These are phyloP conservation scores for Heliopora coerulea DNA, from an alignment of 92 coral and sea anemone species.

Conservation along the genomic window DNA sequence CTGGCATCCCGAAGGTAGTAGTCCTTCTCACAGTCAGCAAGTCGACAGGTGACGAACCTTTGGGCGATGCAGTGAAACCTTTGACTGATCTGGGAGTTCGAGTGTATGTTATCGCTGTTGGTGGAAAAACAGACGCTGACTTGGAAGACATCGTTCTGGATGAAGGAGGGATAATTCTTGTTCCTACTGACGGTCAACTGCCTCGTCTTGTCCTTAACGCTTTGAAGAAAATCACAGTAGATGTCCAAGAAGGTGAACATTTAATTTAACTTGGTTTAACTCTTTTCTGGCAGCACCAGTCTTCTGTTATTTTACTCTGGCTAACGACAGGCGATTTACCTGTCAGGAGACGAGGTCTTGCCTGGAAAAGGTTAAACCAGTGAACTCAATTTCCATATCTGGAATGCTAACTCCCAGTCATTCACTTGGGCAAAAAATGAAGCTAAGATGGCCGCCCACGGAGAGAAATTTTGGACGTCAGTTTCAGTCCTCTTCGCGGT, in stretches of 20 bases:
- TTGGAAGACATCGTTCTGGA: conserved; percentile 57
- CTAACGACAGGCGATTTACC: too few relatives aligned
- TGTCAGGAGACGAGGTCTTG: too few relatives aligned
- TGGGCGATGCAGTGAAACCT: conserved; percentile 56
- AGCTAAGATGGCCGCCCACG: too few relatives aligned
- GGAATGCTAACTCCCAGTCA: too few relatives aligned
- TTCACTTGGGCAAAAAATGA: too few relatives aligned
- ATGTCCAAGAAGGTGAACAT: conserved; percentile 56
- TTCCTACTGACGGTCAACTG: conserved; percentile 49
- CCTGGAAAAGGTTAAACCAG: too few relatives aligned
- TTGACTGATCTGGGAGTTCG: conserved; percentile 60
- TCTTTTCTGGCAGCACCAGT: conserved; percentile 70
- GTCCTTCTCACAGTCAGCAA: conserved; percentile 78
- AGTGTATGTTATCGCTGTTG: conserved; percentile 64
- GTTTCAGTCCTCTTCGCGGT: too few relatives aligned
- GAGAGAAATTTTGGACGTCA: too few relatives aligned
- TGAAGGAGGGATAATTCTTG: conserved; percentile 52
- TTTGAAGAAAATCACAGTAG: conserved; percentile 39
- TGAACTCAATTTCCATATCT: too few relatives aligned
- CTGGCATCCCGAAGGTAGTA: conserved; percentile 79
- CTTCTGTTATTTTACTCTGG: too few relatives aligned
- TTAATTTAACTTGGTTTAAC: conserved; percentile 35
- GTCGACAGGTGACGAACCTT: conserved; percentile 66
- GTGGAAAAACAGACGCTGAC: conserved; percentile 51
- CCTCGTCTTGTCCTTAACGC: conserved; percentile 41